phyloP scores from a whole-genome alignment of 1,140 invertebrate genomes.

The Planococcus citri region DNA sequence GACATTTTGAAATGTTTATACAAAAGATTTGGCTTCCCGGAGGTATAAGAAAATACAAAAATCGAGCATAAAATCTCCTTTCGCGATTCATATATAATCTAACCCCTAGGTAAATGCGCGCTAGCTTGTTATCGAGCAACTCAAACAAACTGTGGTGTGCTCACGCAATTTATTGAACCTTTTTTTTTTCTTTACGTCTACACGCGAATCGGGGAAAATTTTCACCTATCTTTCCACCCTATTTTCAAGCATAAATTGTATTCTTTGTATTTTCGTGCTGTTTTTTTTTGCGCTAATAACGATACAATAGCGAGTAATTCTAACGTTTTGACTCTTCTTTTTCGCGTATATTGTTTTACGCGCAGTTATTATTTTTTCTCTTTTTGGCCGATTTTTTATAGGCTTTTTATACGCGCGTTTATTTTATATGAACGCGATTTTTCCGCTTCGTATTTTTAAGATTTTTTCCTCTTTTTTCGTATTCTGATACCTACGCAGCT shows the following conservation, averaged over 20 bases:
- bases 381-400: background rate
- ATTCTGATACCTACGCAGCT: no score
- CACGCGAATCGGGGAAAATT: background rate
- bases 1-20: conserved; percentile 3
- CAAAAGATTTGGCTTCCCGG: background rate
- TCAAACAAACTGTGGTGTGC: background rate
- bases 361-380: background rate
- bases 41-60: background rate
- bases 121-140: background rate
- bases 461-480: background rate
- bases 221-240: background rate
- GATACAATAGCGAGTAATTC: background rate
- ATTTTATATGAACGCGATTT: background rate
- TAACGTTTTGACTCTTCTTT: background rate
- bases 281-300: background rate
- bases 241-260: conserved; percentile 3
- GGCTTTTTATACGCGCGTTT: background rate
- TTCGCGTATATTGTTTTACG: background rate
- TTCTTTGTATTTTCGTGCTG: background rate
- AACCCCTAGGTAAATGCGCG: background rate
- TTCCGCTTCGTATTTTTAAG: conserved; percentile 1
- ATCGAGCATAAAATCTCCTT: background rate
- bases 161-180: background rate
- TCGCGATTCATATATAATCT: conserved; percentile 2
- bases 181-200: background rate